Percentiles rank a stretch among this genome's conserved stretches.
Conservation (phyloP, 2,888 invertebrate genomes). For the Tetramorium bicarinatum region DNA sequence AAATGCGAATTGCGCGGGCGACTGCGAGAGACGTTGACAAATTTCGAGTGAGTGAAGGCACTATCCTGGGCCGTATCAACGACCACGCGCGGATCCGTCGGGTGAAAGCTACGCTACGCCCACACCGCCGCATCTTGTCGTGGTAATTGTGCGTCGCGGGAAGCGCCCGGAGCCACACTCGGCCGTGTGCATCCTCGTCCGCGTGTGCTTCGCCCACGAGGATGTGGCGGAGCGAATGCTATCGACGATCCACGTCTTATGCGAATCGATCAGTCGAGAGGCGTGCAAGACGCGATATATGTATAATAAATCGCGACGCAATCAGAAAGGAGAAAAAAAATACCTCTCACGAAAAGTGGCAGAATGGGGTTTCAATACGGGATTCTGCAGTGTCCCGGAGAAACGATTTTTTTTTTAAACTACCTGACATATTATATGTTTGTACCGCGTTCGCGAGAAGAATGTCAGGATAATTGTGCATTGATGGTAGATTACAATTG, state of each 20-base stretch:
- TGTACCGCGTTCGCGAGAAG: neutral
- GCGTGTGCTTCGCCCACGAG: constrained; percentile 35
- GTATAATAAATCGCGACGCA: neutral
- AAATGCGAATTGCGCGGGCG: constrained; percentile 38
- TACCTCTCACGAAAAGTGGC: neutral
- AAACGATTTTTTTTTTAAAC: neutral
- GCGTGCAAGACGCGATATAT: neutral
- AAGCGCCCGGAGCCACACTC: constrained; percentile 55
- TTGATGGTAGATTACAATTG: constrained; percentile 42
- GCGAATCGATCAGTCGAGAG: constrained; percentile 18
- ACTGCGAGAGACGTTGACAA: constrained; percentile 46
- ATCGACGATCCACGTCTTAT: neutral
- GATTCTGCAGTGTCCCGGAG: neutral
- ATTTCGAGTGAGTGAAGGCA: constrained; percentile 43
- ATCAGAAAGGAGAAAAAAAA: neutral
- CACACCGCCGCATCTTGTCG: constrained; percentile 62
- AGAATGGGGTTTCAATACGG: neutral
- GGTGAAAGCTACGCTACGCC: constrained; percentile 72
- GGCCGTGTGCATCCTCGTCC: constrained; percentile 56
- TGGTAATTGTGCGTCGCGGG: constrained; percentile 67
- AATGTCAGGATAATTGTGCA: constrained; percentile 30
- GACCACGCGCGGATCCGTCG: constrained; percentile 49
- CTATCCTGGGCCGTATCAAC: constrained; percentile 11
- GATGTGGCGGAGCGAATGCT: constrained; percentile 12
- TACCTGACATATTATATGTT: neutral